Conservation (phyloP, 2,888 invertebrate genomes). For the Zeuzera pyrina region DNA sequence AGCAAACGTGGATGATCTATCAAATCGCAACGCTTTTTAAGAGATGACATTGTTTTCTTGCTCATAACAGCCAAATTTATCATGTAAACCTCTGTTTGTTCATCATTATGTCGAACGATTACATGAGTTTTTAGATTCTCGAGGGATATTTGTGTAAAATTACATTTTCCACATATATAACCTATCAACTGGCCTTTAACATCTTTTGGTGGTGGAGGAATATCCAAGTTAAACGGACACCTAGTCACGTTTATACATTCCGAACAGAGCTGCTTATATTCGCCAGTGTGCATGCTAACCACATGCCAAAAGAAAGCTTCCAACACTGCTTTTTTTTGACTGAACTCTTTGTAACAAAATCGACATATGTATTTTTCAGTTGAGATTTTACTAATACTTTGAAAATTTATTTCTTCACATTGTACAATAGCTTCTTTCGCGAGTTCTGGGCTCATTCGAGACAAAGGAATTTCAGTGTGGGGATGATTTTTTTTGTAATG, state of each 20-base stretch:
- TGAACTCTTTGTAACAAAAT: slow-evolving; percentile 54
- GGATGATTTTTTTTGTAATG: slow-evolving; percentile 79
- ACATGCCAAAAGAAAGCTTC: slow-evolving; percentile 81
- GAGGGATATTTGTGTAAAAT: slow-evolving; percentile 79
- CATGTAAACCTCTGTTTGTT: slow-evolving; percentile 56
- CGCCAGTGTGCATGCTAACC: slow-evolving; percentile 82
- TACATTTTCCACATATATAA: slow-evolving; percentile 80
- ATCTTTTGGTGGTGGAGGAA: slow-evolving; percentile 57
- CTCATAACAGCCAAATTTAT: slow-evolving; percentile 49
- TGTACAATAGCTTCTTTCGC: slow-evolving; percentile 72
- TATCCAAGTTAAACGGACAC: slow-evolving; percentile 45
- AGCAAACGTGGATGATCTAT: slow-evolving; percentile 24
- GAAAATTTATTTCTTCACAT: slow-evolving; percentile 53
- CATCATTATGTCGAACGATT: slow-evolving; percentile 63
- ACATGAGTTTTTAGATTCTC: slow-evolving; percentile 77
- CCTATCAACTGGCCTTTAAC: slow-evolving; percentile 59
- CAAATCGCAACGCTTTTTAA: slow-evolving; percentile 20
- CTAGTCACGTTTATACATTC: slow-evolving; percentile 60
- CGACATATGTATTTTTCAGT: slow-evolving; percentile 49
- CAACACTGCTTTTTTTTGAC: slow-evolving; percentile 29
- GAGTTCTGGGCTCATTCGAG: slow-evolving; percentile 67
- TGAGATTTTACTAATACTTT: slow-evolving; percentile 39
- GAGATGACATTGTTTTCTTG: slow-evolving; percentile 27
- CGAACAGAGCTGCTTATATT: slow-evolving; percentile 78
- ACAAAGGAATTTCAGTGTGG: slow-evolving; percentile 76